These are phyloP conservation scores for Sus scrofa DNA, from an alignment of 2,113 vertebrate species.

Conservation along the genomic window DNA sequence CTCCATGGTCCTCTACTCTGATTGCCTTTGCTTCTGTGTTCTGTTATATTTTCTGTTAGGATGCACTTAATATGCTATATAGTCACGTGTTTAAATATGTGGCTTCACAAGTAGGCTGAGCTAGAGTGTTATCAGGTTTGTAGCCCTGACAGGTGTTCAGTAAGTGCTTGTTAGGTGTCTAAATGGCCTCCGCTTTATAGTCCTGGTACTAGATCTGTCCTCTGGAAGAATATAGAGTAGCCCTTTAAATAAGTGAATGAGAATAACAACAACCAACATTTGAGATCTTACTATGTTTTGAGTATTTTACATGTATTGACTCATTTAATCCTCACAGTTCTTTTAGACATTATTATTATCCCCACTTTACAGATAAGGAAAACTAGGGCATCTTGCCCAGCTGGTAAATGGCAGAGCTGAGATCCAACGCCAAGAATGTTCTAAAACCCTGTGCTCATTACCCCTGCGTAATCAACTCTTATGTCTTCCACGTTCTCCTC, in stretches of 20 bases:
- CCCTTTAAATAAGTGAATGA: not conserved
- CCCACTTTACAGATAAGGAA: conserved; percentile 30
- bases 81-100: not conserved
- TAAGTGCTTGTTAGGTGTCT: not conserved
- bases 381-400: not conserved
- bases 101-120: not conserved
- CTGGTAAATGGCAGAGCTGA: not conserved
- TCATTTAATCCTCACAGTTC: not conserved
- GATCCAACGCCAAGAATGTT: not conserved
- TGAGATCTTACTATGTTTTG: not conserved
- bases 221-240: not conserved
- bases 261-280: not conserved
- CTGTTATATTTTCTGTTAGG: not conserved
- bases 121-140: not conserved
- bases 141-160: not conserved
- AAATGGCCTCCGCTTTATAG: not conserved
- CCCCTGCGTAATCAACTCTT: not conserved
- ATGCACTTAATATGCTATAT: not conserved
- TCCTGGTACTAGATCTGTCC: not conserved
- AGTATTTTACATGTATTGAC: not conserved
- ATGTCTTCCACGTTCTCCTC: not conserved
- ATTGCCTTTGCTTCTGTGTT: not conserved
- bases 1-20: not conserved
- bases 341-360: not conserved
- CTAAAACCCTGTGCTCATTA: not conserved